Base-by-base conservation (phyloP, 2,888 invertebrate genomes). In the Panzeria rudis region DNA sequence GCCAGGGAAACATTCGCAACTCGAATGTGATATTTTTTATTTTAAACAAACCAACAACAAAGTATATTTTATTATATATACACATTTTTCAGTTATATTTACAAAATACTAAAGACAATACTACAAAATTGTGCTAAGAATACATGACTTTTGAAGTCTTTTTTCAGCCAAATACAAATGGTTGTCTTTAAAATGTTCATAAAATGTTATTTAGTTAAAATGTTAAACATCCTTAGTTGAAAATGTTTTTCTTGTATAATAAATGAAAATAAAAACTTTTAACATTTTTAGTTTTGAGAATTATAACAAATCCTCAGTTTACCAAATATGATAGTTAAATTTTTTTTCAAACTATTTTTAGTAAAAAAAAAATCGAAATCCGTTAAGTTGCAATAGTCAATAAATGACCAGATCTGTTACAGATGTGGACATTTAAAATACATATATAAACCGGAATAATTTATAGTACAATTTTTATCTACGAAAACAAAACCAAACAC, bases 381-480 rank as follows among this genome's bases (percentile, higher is more conserved):
- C 90, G 89, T 92, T 92, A 89, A 91, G 90, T 93, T 93, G 92
- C 93, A 93, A 93, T 93, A 93, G 92, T 89, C 86, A 88, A 90
- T 89, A 86, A 88, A 87, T 88, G 88, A 76, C 86, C 54, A 62
- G 72, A 85, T 79, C 61, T 77, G 50, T 38, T 32, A 59, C 35
- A 61, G 44, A 41, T 66, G 61, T 69, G 56, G 38, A 71, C 86
- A 83, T 78, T 85, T 78, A 50, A 87, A 35, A 77, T 71, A n/a
- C n/a, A n/a, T n/a, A 72, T 71, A 76, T 71, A 90, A 90, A 92
- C 92, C 93, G 92, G 93, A 90, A 92, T 93, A 92, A 92, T 93
- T 93, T 93, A 93, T 92, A 93, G 93, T 93, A 93, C 93, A 93
- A 93, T 90, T 91, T 88, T 90, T 87, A 84, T 69, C 78, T 73